A percentile compares a stretch with the other conserved stretches of the same genome.
These are phyloP conservation scores for Bombus difficillimus DNA, from an alignment of 1,140 invertebrate genomes.

Conservation along the genomic window DNA sequence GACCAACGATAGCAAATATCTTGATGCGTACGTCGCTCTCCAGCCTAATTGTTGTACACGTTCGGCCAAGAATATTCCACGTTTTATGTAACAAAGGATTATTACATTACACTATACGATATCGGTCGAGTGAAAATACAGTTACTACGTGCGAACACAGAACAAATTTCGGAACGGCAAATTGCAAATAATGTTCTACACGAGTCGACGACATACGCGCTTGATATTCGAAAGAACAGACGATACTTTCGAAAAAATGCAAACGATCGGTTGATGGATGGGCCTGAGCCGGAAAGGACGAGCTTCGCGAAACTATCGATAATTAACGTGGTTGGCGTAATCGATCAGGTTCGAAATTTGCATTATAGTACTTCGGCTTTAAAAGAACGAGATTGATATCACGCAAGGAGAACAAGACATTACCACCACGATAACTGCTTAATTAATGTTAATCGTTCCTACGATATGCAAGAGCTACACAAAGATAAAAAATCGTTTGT, in stretches of 20 bases:
- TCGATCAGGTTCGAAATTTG: background rate
- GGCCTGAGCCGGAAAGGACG: too few species aligned
- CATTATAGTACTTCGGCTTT: background rate
- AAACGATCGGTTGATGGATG: background rate
- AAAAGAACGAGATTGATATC: slow-evolving; percentile 21
- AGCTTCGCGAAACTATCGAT: background rate
- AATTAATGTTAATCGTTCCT: slow-evolving; percentile 36
- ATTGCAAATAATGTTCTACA: background rate
- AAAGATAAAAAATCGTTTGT: background rate
- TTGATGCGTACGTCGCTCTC: slow-evolving; percentile 10
- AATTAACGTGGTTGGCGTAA: background rate
- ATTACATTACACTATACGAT: background rate
- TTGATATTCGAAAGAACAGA: background rate
- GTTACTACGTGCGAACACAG: background rate
- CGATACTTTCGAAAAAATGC: background rate
- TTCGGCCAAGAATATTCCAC: background rate
- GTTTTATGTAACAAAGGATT: slow-evolving; percentile 37
- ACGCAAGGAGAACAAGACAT: slow-evolving; percentile 26
- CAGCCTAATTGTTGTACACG: slow-evolving; percentile 31
- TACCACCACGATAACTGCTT: background rate
- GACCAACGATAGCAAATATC: slow-evolving; percentile 15
- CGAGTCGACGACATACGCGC: background rate
- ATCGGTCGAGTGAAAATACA: background rate
- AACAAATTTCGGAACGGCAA: background rate
- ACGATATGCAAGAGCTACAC: background rate